Percentiles rank a stretch among this genome's conserved stretches.
Evolutionary conservation across 2,888 invertebrate genomes (phyloP).

Genomic region (Nudaria mundana): DNA sequence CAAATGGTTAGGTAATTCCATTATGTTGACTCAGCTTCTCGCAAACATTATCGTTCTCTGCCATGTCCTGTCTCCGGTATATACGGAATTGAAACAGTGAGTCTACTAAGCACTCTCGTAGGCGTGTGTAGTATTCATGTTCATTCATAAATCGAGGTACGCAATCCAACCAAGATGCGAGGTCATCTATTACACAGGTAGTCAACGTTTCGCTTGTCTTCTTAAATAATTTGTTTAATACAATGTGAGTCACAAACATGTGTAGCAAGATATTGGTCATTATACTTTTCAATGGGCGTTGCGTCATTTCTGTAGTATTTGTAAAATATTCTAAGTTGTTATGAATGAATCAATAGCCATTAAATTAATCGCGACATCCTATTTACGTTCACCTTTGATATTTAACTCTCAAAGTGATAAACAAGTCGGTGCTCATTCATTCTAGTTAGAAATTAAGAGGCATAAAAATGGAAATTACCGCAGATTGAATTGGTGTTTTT

Average conservation of each 20-base stretch:
- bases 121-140: constrained; percentile 37
- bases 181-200: constrained; percentile 36
- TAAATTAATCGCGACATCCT: constrained; percentile 27
- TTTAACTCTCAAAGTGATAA: not conserved
- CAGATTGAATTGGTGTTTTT: no score
- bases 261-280: constrained; percentile 50
- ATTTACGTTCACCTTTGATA: constrained; percentile 3
- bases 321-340: constrained; percentile 43
- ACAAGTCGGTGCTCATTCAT: no score
- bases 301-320: constrained; percentile 56
- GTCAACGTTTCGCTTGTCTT: constrained; percentile 43
- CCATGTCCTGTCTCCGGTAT: constrained; percentile 36
- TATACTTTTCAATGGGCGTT: constrained; percentile 52
- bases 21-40: constrained; percentile 46
- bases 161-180: constrained; percentile 52
- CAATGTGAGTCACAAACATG: constrained; percentile 47
- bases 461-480: no score
- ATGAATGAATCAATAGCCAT: constrained; percentile 35
- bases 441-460: no score
- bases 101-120: constrained; percentile 37
- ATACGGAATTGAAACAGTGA: constrained; percentile 25
- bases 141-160: constrained; percentile 62
- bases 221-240: constrained; percentile 49
- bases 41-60: constrained; percentile 38
- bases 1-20: no score